Evolutionary conservation across 2,888 invertebrate genomes (phyloP).

Genomic region (Strigamia transsilvanica): DNA sequence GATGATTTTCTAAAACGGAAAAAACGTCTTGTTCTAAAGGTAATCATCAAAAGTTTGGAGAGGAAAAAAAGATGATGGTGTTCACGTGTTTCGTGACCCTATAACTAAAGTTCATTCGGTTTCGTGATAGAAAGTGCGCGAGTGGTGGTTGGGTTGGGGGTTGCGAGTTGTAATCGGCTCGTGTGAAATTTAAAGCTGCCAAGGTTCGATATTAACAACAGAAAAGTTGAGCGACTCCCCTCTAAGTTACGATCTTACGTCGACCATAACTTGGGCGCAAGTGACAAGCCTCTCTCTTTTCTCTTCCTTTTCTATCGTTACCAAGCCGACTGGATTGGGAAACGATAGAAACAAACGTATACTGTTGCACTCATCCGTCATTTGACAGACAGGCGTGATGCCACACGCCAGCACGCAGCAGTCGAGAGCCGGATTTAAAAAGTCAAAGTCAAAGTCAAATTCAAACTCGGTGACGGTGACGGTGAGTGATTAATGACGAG

Average conservation of each 20-base stretch:
- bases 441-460: not conserved
- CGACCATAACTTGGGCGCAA: conserved; percentile 33
- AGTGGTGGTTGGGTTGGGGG: not conserved
- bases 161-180: conserved; percentile 26
- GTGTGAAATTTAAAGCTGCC: conserved; percentile 41
- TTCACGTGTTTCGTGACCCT: conserved; percentile 20
- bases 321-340: conserved; percentile 13
- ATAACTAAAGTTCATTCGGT: conserved; percentile 27
- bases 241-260: conserved; percentile 16
- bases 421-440: not conserved
- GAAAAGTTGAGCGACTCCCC: conserved; percentile 23
- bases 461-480: too few species aligned
- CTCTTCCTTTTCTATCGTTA: conserved; percentile 4
- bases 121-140: conserved; percentile 12
- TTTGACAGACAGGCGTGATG: conserved; percentile 36
- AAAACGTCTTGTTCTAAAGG: too few species aligned
- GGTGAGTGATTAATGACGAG: conserved; percentile 11
- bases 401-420: not conserved
- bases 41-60: not conserved
- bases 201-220: conserved; percentile 25
- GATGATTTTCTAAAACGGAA: too few species aligned
- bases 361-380: conserved; percentile 24
- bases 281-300: conserved; percentile 9
- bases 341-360: conserved; percentile 36
- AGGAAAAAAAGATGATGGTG: not conserved